phyloP scores from a whole-genome alignment of 2,797 vertebrate genomes.

The Gallinago solitaria region DNA sequence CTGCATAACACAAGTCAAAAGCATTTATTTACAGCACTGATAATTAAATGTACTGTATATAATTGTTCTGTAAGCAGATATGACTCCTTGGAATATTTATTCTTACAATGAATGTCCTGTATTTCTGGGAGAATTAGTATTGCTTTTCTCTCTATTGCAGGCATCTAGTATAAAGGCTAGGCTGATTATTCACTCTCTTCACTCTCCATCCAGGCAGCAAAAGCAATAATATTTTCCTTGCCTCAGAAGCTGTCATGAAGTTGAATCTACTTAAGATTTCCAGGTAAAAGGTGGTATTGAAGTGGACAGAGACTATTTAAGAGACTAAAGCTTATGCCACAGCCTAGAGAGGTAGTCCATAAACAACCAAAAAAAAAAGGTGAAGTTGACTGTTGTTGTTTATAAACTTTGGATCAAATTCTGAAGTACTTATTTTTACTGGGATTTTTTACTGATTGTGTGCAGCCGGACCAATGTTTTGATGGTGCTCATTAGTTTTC shows the following conservation, averaged over 20 bases:
- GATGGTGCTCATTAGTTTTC: background rate
- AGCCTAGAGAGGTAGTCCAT: background rate
- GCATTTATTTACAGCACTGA: background rate
- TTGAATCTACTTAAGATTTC: background rate
- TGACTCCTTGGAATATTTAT: background rate
- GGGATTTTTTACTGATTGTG: background rate
- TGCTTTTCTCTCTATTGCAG: background rate
- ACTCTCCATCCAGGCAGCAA: background rate
- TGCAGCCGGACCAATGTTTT: background rate
- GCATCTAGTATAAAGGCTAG: background rate
- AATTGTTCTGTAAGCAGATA: background rate
- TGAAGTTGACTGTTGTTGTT: background rate
- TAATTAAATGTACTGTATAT: background rate
- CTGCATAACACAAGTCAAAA: background rate
- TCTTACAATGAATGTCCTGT: background rate
- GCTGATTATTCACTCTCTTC: background rate
- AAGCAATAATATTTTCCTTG: conserved; percentile 1
- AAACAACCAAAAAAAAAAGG: background rate
- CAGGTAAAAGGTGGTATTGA: background rate
- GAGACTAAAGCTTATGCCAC: background rate
- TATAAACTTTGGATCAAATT: background rate
- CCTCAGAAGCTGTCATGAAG: background rate
- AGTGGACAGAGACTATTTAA: background rate
- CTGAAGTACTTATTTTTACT: background rate
- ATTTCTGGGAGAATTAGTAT: background rate